phyloP scores from a whole-genome alignment of 2,888 invertebrate genomes.

The Spatulosminthurus flaviceps region DNA sequence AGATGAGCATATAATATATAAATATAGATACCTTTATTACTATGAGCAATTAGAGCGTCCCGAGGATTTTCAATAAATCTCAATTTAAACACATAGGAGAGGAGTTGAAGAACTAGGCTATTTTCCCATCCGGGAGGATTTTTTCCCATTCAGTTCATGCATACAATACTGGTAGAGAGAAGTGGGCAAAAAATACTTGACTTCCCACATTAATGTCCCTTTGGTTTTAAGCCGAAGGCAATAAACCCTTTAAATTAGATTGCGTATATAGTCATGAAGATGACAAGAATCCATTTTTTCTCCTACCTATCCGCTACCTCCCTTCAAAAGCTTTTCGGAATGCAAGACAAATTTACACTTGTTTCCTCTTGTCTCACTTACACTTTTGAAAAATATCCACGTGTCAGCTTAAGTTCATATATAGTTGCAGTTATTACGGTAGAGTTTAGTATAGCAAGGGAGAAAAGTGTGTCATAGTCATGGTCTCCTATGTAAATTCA shows the following conservation, averaged over 20 bases:
- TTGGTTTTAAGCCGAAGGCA: constrained; percentile 8
- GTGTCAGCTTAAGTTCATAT: neutral
- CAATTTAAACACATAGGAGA: constrained; percentile 32
- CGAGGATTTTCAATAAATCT: constrained; percentile 34
- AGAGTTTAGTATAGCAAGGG: no score
- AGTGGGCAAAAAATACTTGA: constrained; percentile 2
- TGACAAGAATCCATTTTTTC: constrained; percentile 23
- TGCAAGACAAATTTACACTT: constrained; percentile 18
- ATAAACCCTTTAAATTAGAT: constrained; percentile 25
- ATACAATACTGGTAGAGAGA: no score
- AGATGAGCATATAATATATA: no score
- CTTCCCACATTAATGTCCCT: constrained; percentile 26
- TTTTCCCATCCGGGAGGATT: neutral
- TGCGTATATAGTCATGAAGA: constrained; percentile 15
- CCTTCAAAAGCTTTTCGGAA: neutral
- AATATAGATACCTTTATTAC: no score
- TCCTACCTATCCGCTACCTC: neutral
- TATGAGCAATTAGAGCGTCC: constrained; percentile 35
- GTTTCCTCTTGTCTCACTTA: constrained; percentile 15
- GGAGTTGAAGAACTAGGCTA: no score
- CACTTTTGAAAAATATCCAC: constrained; percentile 6
- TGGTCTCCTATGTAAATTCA: no score
- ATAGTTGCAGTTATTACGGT: no score
- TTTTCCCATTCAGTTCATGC: constrained; percentile 5
- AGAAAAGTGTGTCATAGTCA: no score